Conservation (phyloP, 2,113 vertebrate species). For the Anguilla japonica region DNA sequence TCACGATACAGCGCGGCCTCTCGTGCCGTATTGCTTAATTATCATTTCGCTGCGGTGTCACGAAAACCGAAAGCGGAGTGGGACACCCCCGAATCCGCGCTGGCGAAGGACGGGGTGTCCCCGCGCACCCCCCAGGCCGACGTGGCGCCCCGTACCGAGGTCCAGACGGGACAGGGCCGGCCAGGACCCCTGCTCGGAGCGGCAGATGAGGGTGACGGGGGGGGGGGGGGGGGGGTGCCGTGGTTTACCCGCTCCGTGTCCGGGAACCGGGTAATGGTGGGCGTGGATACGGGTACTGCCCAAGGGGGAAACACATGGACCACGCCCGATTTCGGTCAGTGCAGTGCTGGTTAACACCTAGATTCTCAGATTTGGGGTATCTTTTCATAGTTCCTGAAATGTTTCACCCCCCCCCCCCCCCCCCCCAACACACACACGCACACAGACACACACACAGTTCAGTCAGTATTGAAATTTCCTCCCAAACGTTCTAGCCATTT, state of each 20-base stretch:
- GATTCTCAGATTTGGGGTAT: too few relatives aligned
- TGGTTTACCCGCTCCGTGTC: neutral
- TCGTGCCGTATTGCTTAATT: too few relatives aligned
- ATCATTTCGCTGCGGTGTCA: too few relatives aligned
- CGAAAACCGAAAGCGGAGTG: too few relatives aligned
- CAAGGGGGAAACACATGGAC: neutral
- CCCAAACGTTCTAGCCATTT: too few relatives aligned
- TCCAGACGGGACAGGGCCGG: slow-evolving; percentile 5
- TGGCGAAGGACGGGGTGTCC: neutral
- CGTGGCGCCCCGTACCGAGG: neutral
- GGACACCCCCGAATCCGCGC: neutral
- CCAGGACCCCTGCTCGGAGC: neutral
- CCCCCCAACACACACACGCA: too few relatives aligned
- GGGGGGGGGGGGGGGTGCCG: neutral
- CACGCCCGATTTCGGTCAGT: too few relatives aligned
- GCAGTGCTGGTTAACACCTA: neutral
- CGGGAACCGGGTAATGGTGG: neutral
- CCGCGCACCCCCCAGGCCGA: neutral
- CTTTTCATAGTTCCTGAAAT: too few relatives aligned
- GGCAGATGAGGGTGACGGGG: neutral
- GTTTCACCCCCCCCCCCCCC: too few relatives aligned
- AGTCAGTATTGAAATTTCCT: too few relatives aligned
- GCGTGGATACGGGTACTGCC: neutral
- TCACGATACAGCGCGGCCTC: too few relatives aligned
- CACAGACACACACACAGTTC: too few relatives aligned